Evolutionary conservation across 1,140 invertebrate species (phyloP).

Genomic region (Drosophila arizonae): DNA sequence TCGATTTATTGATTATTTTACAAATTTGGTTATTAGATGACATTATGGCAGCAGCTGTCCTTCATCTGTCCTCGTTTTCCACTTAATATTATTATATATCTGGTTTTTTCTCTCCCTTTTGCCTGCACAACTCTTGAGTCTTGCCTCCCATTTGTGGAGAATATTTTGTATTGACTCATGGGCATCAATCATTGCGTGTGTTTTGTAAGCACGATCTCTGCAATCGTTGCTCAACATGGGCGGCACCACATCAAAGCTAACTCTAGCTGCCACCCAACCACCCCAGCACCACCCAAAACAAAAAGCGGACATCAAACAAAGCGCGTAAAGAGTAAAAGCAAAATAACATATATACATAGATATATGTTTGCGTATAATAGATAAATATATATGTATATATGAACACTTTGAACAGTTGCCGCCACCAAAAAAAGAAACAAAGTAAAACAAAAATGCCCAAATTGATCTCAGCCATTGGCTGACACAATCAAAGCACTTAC

Average conservation of each 20-base stretch:
- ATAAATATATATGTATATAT: background rate
- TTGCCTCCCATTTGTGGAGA: too few relatives aligned
- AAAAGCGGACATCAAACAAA: slow-evolving; percentile 56
- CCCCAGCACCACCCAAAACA: slow-evolving; percentile 15
- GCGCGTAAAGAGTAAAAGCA: slow-evolving; percentile 31
- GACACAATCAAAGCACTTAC: slow-evolving; percentile 6
- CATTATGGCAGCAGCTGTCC: too few relatives aligned
- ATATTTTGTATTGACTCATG: background rate
- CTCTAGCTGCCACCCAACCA: slow-evolving; percentile 2
- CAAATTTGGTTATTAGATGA: too few relatives aligned
- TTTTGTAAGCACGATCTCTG: background rate
- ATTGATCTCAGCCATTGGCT: slow-evolving; percentile 55
- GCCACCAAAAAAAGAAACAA: slow-evolving; percentile 28
- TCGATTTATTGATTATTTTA: too few relatives aligned
- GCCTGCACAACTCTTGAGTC: too few relatives aligned
- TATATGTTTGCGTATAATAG: background rate
- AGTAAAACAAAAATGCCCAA: slow-evolving; percentile 28
- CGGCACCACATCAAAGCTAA: slow-evolving; percentile 63
- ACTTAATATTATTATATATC: too few relatives aligned
- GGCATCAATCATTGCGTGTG: background rate
- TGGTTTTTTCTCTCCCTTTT: too few relatives aligned
- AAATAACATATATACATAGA: background rate
- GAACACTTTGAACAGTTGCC: slow-evolving; percentile 59
- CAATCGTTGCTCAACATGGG: slow-evolving; percentile 41
- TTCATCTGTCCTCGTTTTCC: too few relatives aligned